Conservation (phyloP, 64 coral and sea anemone genomes). For the Stichodactyla helianthus region DNA sequence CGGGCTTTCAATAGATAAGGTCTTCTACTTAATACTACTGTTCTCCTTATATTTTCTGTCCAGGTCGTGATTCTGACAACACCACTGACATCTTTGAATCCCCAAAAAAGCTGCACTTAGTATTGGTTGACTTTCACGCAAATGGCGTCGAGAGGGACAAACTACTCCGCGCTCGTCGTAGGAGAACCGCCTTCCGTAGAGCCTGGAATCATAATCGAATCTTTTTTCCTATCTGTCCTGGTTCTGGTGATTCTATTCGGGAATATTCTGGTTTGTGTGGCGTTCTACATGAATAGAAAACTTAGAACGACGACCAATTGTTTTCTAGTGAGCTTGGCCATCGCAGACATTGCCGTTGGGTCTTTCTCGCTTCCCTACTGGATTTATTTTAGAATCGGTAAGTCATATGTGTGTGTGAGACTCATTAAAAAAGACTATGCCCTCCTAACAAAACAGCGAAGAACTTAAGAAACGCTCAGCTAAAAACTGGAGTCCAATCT, state of each 20-base stretch:
- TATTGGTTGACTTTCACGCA: no score
- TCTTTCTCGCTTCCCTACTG: conserved; percentile 71
- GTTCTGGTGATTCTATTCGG: conserved; percentile 58
- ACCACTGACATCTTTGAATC: background rate
- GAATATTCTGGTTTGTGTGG: conserved; percentile 79
- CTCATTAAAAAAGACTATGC: no score
- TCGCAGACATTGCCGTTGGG: conserved; percentile 75
- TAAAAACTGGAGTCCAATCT: no score
- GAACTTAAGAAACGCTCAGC: no score
- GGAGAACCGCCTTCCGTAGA: background rate
- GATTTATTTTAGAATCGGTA: conserved; percentile 80
- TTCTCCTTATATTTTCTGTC: background rate
- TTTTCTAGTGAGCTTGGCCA: conserved; percentile 63
- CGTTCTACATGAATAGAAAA: conserved; percentile 66
- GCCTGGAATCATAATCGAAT: conserved; percentile 32
- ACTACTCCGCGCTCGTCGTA: background rate
- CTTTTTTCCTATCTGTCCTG: conserved; percentile 35
- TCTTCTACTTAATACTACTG: background rate
- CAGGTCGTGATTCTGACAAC: background rate
- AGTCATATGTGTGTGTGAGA: background rate
- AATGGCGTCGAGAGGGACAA: background rate
- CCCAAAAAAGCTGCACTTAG: no score
- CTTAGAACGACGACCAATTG: conserved; percentile 85
- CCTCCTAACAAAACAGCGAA: no score
- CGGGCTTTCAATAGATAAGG: background rate